Percentiles rank a stretch among this genome's conserved stretches.
These are phyloP conservation scores for Carapus acus DNA, from an alignment of 2,797 vertebrate genomes.

Conservation along the genomic window DNA sequence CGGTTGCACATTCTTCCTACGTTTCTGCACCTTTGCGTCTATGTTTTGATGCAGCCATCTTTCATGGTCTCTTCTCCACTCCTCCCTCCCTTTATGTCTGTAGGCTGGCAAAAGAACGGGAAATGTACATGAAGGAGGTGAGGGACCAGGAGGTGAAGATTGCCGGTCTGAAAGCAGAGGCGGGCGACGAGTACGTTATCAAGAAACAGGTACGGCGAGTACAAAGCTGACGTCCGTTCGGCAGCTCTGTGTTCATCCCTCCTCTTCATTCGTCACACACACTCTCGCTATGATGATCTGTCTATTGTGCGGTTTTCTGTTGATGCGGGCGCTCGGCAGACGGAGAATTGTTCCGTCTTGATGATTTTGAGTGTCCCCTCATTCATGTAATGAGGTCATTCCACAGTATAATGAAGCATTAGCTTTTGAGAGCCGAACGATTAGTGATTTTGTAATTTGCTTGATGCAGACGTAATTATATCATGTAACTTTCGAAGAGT, in stretches of 20 bases:
- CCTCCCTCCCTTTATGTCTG: conserved; percentile 1
- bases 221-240: too few relatives aligned
- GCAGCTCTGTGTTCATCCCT: too few relatives aligned
- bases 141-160: conserved; percentile 90
- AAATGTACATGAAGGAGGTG: conserved; percentile 85
- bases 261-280: too few relatives aligned
- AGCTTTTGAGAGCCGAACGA: conserved; percentile 56
- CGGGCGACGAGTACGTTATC: conserved; percentile 81
- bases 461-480: conserved; percentile 64
- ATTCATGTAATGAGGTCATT: conserved; percentile 50
- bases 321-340: conserved; percentile 13
- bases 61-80: neutral
- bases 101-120: conserved; percentile 89
- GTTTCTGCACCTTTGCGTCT: too few relatives aligned
- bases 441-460: conserved; percentile 64
- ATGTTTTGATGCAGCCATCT: too few relatives aligned
- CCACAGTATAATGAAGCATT: conserved; percentile 54
- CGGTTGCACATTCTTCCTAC: too few relatives aligned
- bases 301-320: too few relatives aligned
- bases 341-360: conserved; percentile 21
- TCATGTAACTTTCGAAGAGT: conserved; percentile 64
- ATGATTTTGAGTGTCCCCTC: conserved; percentile 35
- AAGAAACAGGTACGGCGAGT: conserved; percentile 89
- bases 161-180: conserved; percentile 84
- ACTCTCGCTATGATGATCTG: too few relatives aligned